Evolutionary conservation across 1,140 invertebrate species (phyloP).

Genomic region (Aporrectodea caliginosa): DNA sequence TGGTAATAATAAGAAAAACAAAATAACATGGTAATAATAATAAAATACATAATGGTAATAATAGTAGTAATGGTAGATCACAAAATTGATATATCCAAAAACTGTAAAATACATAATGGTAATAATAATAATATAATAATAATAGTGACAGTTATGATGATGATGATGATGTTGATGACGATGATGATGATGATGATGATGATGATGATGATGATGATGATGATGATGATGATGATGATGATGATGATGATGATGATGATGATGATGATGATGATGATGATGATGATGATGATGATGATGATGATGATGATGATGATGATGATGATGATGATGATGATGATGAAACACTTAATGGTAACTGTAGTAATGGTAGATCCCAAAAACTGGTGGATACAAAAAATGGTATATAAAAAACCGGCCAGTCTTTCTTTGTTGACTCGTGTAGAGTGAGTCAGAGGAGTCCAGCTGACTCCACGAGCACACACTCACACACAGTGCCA

Average conservation of each 20-base stretch:
- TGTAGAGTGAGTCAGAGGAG: too few relatives aligned
- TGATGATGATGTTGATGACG: background rate
- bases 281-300: constrained; percentile 5
- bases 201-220: background rate
- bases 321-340: background rate
- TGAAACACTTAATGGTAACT: background rate
- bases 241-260: constrained; percentile 10
- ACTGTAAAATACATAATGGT: too few relatives aligned
- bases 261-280: background rate
- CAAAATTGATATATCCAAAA: too few relatives aligned
- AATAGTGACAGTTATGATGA: background rate
- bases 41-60: too few relatives aligned
- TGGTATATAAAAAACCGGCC: too few relatives aligned
- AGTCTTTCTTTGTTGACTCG: too few relatives aligned
- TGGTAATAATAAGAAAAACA: too few relatives aligned
- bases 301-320: background rate
- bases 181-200: constrained; percentile 3
- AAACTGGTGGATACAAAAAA: too few relatives aligned
- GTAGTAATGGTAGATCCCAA: background rate
- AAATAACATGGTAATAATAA: too few relatives aligned
- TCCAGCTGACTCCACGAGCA: too few relatives aligned
- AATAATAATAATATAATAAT: constrained; percentile 1
- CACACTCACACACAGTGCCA: too few relatives aligned
- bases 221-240: background rate
- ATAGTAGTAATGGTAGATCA: too few relatives aligned